Evolutionary conservation across 2,888 invertebrate species (phyloP).

Genomic region (Drosophila greeni): DNA sequence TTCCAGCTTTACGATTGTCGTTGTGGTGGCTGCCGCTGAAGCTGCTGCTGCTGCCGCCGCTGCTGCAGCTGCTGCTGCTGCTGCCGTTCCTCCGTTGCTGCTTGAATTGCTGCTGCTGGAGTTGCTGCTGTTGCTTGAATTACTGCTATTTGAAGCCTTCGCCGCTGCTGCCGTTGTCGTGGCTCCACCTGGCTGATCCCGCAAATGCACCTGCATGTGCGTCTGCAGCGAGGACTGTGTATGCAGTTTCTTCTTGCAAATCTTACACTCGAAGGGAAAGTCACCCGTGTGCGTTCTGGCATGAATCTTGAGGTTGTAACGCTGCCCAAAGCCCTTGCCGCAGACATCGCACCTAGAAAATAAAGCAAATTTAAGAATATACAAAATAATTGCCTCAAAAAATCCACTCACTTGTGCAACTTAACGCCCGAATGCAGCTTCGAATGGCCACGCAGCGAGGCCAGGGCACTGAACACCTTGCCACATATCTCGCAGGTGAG

Average conservation of each 20-base stretch:
- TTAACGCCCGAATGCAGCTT: constrained; percentile 79
- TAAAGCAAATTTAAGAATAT: neutral
- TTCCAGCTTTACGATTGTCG: constrained; percentile 64
- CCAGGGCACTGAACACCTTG: constrained; percentile 79
- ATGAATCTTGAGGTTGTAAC: constrained; percentile 78
- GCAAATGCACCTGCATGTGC: constrained; percentile 78
- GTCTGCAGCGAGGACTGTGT: constrained; percentile 78
- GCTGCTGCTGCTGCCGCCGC: constrained; percentile 39
- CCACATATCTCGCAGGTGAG: constrained; percentile 81
- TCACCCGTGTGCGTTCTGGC: constrained; percentile 78
- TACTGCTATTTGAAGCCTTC: constrained; percentile 45
- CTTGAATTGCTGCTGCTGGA: constrained; percentile 15
- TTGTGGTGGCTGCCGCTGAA: constrained; percentile 29
- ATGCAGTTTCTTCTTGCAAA: constrained; percentile 78
- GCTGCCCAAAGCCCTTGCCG: constrained; percentile 79
- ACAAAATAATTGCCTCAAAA: too few species aligned
- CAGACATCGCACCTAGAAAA: constrained; percentile 77
- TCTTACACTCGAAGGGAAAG: constrained; percentile 78
- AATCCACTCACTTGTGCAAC: constrained; percentile 78
- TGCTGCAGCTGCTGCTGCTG: constrained; percentile 38
- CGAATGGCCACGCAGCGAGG: constrained; percentile 78
- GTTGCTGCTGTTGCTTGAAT: constrained; percentile 18
- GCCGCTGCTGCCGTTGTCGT: constrained; percentile 24
- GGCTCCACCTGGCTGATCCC: constrained; percentile 67
- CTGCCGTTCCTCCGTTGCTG: constrained; percentile 14